Evolutionary conservation across 2,888 invertebrate genomes (phyloP), one percentile per base, ranked within the genome.

Genomic region (Drymonia ruficornis): DNA sequence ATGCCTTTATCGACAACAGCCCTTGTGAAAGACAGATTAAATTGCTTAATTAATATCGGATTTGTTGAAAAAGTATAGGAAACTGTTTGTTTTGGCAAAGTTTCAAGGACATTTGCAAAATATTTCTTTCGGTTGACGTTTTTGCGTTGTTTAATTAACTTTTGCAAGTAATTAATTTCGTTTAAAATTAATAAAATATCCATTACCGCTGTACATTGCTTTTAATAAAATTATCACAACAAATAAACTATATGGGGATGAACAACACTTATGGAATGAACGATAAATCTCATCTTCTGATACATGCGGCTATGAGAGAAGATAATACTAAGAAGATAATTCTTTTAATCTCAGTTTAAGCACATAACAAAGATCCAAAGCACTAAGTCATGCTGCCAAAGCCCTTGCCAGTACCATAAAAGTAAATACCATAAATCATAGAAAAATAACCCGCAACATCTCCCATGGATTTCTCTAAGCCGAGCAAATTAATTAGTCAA

Each of bases 381-480:
- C n/a, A 38, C 8, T 16, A 40, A 16, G 15, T 9, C 40, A 40
- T 38, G 38, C n/a, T 15, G 15, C 4, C n/a, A 38, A 38, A 40
- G 40, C 40, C 40, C 16, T 16, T 11, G 40, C 8, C 40, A 3
- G n/a, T 8, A 55, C 58, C 55, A 55, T 54, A 56, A 50, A 52
- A 49, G 56, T 42, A 19, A 29, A 44, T 42, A 34, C 53, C 44
- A 72, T 64, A 59, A 59, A n/a, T 70, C 55, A 55, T 51, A 50
- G 63, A 66, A 67, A 70, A 56, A 61, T 50, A 54, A 59, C 48
- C 49, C 11, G 15, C 49, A 46, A 3, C 49, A 68, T 66, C 75
- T 83, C 83, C 73, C 83, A 83, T 83, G 70, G 86, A 84, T 87
- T 87, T 87, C 86, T 84, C 87, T 80, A 70, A 82, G 77, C 81